Percentiles rank a stretch among this genome's conserved stretches.
Conservation (phyloP, 2,888 invertebrate genomes). For the Drosophila crucigera region DNA sequence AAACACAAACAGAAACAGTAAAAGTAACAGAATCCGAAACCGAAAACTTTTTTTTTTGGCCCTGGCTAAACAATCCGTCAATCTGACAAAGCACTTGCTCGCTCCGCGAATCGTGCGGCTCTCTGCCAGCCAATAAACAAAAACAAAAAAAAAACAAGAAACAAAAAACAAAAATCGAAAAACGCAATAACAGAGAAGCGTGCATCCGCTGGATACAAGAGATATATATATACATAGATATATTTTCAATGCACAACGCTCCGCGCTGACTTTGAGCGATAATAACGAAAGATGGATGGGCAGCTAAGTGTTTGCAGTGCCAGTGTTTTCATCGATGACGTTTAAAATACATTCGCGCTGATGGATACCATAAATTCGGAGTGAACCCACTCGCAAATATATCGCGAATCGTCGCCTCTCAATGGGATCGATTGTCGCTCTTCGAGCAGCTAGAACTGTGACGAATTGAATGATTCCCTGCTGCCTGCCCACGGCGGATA, state of each 20-base stretch:
- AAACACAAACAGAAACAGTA: constrained; percentile 33
- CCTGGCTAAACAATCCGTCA: constrained; percentile 63
- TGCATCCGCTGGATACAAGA: constrained; percentile 62
- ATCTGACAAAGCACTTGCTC: constrained; percentile 62
- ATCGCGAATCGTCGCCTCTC: constrained; percentile 42
- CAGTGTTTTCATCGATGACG: constrained; percentile 74
- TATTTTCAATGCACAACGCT: constrained; percentile 33
- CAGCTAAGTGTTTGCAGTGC: constrained; percentile 74
- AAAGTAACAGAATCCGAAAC: constrained; percentile 36
- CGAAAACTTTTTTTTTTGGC: constrained; percentile 35
- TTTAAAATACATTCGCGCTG: constrained; percentile 70
- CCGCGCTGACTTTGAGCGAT: constrained; percentile 57
- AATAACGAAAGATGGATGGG: constrained; percentile 74
- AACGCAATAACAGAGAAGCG: constrained; percentile 30
- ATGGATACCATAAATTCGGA: constrained; percentile 71
- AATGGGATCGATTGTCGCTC: constrained; percentile 38
- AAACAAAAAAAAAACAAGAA: constrained; percentile 10
- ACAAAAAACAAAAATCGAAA: constrained; percentile 17
- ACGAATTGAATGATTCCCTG: constrained; percentile 57
- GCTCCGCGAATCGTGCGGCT: constrained; percentile 51
- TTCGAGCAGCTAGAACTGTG: constrained; percentile 58
- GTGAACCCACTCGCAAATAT: constrained; percentile 57
- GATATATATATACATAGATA: constrained; percentile 29
- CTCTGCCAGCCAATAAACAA: constrained; percentile 25
- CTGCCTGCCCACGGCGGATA: constrained; percentile 51